A percentile compares a stretch with the other conserved stretches of the same genome.
Evolutionary conservation across 2,113 vertebrate genomes (phyloP).

Genomic region (Pangasianodon gigas): DNA sequence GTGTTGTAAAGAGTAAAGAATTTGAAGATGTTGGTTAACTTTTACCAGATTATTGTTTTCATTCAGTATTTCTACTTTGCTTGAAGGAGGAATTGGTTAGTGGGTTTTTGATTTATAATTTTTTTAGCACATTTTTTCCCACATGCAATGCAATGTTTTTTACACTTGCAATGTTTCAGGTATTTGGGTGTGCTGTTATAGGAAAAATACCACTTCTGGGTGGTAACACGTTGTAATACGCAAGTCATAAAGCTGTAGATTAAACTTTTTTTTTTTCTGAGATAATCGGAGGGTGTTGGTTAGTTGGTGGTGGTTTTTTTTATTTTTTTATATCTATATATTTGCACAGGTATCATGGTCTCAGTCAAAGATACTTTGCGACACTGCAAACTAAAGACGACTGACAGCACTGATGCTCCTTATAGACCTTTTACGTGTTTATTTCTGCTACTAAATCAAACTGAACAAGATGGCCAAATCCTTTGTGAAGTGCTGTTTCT

Average conservation of each 20-base stretch:
- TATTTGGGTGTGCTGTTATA: background rate
- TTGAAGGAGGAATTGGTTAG: background rate
- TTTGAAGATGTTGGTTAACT: background rate
- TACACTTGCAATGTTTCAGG: background rate
- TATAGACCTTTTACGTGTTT: background rate
- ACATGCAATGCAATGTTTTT: too few relatives aligned
- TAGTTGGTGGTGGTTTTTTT: background rate
- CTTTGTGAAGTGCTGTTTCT: slow-evolving; percentile 10
- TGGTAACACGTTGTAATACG: too few relatives aligned
- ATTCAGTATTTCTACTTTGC: background rate
- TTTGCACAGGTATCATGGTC: background rate
- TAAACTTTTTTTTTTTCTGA: too few relatives aligned
- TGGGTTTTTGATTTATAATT: background rate
- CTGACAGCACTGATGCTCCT: background rate
- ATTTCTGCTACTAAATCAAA: background rate
- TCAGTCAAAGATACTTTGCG: background rate
- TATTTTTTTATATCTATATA: background rate
- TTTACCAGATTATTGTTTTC: background rate
- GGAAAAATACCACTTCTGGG: background rate
- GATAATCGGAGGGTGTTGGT: background rate
- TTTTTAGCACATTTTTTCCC: too few relatives aligned
- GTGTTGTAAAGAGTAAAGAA: too few relatives aligned
- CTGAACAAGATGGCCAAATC: slow-evolving; percentile 11
- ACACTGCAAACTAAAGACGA: background rate
- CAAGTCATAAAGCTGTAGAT: too few relatives aligned